phyloP scores from a whole-genome alignment of 2,113 vertebrate species.

The Macaca mulatta region DNA sequence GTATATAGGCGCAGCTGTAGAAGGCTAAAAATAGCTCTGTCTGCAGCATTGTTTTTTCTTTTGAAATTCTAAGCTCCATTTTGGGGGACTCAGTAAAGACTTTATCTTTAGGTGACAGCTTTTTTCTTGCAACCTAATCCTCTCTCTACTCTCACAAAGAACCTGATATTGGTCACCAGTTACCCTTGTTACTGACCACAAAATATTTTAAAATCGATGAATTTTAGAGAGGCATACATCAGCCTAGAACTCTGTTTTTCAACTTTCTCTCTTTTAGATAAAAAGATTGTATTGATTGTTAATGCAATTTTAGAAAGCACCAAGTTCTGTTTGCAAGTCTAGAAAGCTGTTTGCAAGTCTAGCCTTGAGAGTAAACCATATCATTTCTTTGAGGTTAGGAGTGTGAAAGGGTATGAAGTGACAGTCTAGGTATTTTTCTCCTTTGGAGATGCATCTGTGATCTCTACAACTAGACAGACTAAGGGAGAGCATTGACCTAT shows the following conservation, averaged over 20 bases:
- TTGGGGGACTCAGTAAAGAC: not conserved
- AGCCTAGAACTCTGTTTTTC: not conserved
- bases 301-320: conserved; percentile 8
- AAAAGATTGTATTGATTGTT: not conserved
- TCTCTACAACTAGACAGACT: not conserved
- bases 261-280: not conserved
- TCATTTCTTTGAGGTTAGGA: conserved; percentile 15
- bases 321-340: not conserved
- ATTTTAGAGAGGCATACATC: not conserved
- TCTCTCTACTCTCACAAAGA: not conserved
- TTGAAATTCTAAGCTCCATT: conserved; percentile 16
- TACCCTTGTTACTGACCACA: not conserved
- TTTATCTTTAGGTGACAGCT: conserved; percentile 18
- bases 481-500: conserved; percentile 46
- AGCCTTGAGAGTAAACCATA: not conserved
- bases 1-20: not conserved
- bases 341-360: not conserved
- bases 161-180: not conserved
- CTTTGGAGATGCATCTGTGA: conserved; percentile 7
- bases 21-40: conserved; percentile 50
- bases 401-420: not conserved
- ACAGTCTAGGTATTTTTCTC: conserved; percentile 5
- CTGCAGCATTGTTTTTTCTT: not conserved
- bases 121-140: conserved; percentile 15
- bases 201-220: not conserved